Evolutionary conservation across 2,113 vertebrate species (phyloP), one percentile per base, ranked within the genome.

Genomic region (Lanius ludovicianus): DNA sequence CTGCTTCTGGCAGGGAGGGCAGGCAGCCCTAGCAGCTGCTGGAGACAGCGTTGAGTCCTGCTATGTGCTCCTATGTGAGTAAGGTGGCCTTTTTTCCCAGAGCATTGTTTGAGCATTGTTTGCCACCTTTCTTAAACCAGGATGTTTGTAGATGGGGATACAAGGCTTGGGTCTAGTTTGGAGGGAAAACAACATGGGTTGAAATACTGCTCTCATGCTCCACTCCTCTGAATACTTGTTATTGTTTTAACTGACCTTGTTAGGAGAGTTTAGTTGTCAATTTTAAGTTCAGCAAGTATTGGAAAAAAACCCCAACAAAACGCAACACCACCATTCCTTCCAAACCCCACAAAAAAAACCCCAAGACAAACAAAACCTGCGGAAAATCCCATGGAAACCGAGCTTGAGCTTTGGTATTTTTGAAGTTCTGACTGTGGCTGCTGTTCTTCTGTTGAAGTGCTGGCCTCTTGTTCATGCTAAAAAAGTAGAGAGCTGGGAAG

Each of bases 31-130:
- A 20, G 33, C 30, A 75, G 4, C 18, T 22, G 6, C 41, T 44
- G 46, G 35, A 14, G 27, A 17, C 16, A 55, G 18, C 0, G 0
- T 0, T 74, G 52, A 33, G 7, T 56, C 16, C 10, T 62, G 16
- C 14, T 4, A 1, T 19, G 30, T 24, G 11, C 39, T 63, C 31
- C 17, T 20, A 0, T 22, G 8, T 16, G 19, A 41, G 25, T 53
- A 27, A 30, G 33, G 12, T 52, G 25, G 23, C 15, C 15, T n/a
- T 30, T 93, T 44, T 0, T 2, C 15, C 9, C 9, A 8, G 22
- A 28, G 9, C 1, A 2, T 57, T 65, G 20, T 15, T 52, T n/a
- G n/a, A n/a, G n/a, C n/a, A n/a, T n/a, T n/a, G n/a, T n/a, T n/a
- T n/a, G n/a, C n/a, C n/a, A n/a, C n/a, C n/a, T 44, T 68, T 73